Percentiles rank a stretch among this genome's conserved stretches.
These are phyloP conservation scores for Typhlichthys eigenmanni DNA, from an alignment of 2,797 vertebrate species.

Conservation along the genomic window DNA sequence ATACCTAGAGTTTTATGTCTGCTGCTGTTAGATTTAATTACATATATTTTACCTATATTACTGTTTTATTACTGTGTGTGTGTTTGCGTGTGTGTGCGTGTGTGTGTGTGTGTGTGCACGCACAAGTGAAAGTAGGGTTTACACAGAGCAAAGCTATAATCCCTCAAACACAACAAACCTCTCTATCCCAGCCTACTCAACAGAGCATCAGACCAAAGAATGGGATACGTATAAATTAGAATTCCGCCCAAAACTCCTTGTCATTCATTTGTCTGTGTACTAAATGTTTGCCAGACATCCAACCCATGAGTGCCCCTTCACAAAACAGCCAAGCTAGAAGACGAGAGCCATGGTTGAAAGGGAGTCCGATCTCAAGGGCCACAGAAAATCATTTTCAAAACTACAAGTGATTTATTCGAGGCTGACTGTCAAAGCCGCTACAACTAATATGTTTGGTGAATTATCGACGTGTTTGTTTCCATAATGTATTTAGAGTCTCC, in stretches of 20 bases:
- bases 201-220: neutral
- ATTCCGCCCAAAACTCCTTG: constrained; percentile 24
- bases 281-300: constrained; percentile 33
- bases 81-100: too few relatives aligned
- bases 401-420: constrained; percentile 26
- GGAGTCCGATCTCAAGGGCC: constrained; percentile 34
- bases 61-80: too few relatives aligned
- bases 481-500: constrained; percentile 12
- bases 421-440: constrained; percentile 14
- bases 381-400: constrained; percentile 21
- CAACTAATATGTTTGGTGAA: constrained; percentile 14
- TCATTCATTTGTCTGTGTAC: constrained; percentile 30
- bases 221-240: neutral
- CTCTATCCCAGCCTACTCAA: too few relatives aligned
- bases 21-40: too few relatives aligned
- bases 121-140: too few relatives aligned
- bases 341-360: constrained; percentile 28
- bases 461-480: constrained; percentile 6
- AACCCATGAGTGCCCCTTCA: constrained; percentile 38
- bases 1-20: too few relatives aligned
- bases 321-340: constrained; percentile 26
- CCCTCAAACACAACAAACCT: too few relatives aligned
- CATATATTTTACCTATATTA: too few relatives aligned
- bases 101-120: too few relatives aligned
- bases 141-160: too few relatives aligned